Conservation (phyloP, 2,888 invertebrate genomes). For the Cantharis rustica region DNA sequence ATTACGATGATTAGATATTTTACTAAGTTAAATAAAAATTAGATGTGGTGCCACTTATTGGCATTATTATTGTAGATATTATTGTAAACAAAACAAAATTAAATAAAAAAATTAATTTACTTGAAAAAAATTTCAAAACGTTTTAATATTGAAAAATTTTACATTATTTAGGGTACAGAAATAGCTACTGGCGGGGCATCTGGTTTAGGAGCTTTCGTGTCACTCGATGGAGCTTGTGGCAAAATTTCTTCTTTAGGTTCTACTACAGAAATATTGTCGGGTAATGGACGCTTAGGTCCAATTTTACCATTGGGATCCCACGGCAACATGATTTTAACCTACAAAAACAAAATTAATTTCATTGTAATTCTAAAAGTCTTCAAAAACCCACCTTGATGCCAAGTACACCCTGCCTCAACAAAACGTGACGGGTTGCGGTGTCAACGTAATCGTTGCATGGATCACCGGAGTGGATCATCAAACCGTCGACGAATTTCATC, state of each 20-base stretch:
- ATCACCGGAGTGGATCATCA: conserved; percentile 99
- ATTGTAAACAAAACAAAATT: not conserved
- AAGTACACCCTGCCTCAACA: conserved; percentile 86
- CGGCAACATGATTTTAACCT: conserved; percentile 97
- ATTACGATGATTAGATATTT: too few relatives aligned
- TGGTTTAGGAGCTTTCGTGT: conserved; percentile 73
- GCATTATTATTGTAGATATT: too few relatives aligned
- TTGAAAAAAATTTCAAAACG: not conserved
- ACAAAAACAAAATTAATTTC: conserved; percentile 51
- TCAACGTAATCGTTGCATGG: conserved; percentile 98
- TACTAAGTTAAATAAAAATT: too few relatives aligned
- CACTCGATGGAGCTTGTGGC: conserved; percentile 73
- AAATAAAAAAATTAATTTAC: not conserved
- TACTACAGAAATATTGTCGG: conserved; percentile 95
- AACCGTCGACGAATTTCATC: conserved; percentile 99
- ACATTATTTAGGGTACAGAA: conserved; percentile 49
- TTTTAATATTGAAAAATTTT: conserved; percentile 6
- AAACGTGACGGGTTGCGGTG: conserved; percentile 96
- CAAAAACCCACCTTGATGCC: conserved; percentile 70
- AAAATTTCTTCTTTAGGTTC: conserved; percentile 95
- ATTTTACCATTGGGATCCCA: conserved; percentile 97
- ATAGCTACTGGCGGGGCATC: conserved; percentile 60
- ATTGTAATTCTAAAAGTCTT: not conserved
- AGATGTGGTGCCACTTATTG: too few relatives aligned
- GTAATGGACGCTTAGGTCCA: conserved; percentile 96